phyloP scores from a whole-genome alignment of 2,797 vertebrate species.

The Mus caroli region DNA sequence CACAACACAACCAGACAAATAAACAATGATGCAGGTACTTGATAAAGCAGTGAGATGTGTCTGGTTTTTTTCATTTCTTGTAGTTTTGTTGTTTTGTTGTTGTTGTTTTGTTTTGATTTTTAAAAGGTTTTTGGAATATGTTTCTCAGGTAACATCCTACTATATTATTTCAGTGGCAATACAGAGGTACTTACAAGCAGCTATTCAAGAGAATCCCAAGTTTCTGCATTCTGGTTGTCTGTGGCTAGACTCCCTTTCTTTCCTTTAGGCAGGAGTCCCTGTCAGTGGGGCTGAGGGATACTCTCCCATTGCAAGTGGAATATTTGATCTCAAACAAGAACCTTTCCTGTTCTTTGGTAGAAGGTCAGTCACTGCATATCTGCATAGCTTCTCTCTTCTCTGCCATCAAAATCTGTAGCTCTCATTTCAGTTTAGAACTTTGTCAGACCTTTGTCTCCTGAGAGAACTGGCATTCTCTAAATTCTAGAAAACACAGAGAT shows the following conservation, averaged over 20 bases:
- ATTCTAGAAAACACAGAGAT: not conserved
- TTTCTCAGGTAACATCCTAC: not conserved
- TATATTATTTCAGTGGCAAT: not conserved
- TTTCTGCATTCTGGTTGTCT: not conserved
- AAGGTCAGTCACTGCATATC: not conserved
- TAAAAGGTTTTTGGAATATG: not conserved
- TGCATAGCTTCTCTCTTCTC: not conserved
- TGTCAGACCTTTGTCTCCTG: not conserved
- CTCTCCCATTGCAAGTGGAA: not conserved
- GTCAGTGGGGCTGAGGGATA: not conserved
- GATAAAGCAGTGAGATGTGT: not conserved
- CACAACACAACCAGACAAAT: not conserved
- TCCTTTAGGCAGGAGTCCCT: not conserved
- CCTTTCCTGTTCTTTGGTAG: not conserved
- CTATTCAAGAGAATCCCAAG: not conserved
- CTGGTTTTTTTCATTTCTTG: not conserved
- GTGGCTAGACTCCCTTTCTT: not conserved
- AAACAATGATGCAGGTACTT: not conserved
- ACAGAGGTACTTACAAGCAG: not conserved
- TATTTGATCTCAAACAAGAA: not conserved
- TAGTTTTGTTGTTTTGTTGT: not conserved
- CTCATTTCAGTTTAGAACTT: not conserved
- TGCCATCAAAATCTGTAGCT: not conserved
- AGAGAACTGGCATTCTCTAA: not conserved
- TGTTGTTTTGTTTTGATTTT: too few relatives aligned